These are phyloP conservation scores for Bombylius major DNA, from an alignment of 2,888 invertebrate genomes.

Conservation along the genomic window DNA sequence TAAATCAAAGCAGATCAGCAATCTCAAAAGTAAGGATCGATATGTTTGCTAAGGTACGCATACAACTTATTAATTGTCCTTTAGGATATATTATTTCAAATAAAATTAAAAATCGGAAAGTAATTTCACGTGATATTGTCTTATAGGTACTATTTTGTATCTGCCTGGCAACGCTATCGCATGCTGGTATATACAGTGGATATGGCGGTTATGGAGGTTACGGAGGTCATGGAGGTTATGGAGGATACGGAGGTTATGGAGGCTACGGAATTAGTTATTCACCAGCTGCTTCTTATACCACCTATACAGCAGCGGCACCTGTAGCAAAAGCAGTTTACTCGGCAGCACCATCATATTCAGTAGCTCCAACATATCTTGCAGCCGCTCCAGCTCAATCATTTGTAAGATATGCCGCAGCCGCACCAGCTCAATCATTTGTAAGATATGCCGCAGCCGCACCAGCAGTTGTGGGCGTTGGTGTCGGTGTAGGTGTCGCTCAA, in stretches of 20 bases:
- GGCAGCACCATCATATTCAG: constrained; percentile 8
- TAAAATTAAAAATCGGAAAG: neutral
- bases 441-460: neutral
- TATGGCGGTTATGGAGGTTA: constrained; percentile 20
- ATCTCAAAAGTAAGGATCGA: constrained; percentile 31
- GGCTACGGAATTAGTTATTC: neutral
- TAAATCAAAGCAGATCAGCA: constrained; percentile 34
- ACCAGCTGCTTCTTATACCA: constrained; percentile 1
- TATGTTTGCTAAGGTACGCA: constrained; percentile 31
- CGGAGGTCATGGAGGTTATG: constrained; percentile 5
- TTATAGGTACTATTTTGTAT: constrained; percentile 25
- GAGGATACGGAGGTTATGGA: neutral
- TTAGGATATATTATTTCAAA: constrained; percentile 7
- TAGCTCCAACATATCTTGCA: constrained; percentile 7
- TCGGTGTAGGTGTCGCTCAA: constrained; percentile 4
- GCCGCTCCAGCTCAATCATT: neutral
- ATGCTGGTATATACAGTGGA: constrained; percentile 22
- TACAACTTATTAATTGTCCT: neutral
- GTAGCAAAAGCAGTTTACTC: constrained; percentile 5
- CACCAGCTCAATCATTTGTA: neutral
- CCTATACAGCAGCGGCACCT: constrained; percentile 5
- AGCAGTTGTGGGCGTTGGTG: neutral
- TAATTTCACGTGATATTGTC: neutral
- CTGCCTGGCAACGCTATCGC: constrained; percentile 23
- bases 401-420: neutral